Evolutionary conservation across 2,797 vertebrate genomes (phyloP).

Genomic region (Lepilemur ruficaudatus): DNA sequence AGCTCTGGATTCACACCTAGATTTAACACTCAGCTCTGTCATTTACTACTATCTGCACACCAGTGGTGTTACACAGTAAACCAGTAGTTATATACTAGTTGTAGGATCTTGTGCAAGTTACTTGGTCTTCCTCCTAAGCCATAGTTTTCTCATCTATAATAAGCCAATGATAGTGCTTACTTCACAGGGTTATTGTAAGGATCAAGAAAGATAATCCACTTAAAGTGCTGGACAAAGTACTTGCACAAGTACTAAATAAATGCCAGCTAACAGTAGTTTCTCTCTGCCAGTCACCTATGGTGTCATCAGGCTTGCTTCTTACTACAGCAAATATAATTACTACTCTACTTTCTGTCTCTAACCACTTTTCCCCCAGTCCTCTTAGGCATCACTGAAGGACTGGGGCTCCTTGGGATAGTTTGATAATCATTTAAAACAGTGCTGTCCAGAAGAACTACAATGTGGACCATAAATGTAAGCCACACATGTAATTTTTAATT

Average conservation of each 20-base stretch:
- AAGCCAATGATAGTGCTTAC: background rate
- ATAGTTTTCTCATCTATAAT: background rate
- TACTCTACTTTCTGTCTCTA: background rate
- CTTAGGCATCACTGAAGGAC: background rate
- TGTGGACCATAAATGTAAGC: background rate
- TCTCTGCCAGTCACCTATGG: background rate
- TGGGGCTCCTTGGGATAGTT: background rate
- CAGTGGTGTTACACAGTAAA: background rate
- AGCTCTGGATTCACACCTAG: background rate
- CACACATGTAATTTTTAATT: background rate
- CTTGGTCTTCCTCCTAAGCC: constrained; percentile 9
- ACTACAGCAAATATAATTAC: background rate
- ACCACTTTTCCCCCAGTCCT: background rate
- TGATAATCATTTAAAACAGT: background rate
- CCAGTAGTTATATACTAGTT: background rate
- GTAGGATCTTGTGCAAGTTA: background rate
- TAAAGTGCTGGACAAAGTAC: constrained; percentile 19
- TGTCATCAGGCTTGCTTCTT: background rate
- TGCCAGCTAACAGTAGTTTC: background rate
- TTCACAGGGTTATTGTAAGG: background rate
- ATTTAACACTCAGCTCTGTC: background rate
- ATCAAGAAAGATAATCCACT: constrained; percentile 1
- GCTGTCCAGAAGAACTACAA: background rate
- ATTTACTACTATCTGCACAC: background rate
- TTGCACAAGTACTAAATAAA: background rate